Base-by-base conservation (phyloP, 2,797 vertebrate genomes). In the Salarias fasciatus region DNA sequence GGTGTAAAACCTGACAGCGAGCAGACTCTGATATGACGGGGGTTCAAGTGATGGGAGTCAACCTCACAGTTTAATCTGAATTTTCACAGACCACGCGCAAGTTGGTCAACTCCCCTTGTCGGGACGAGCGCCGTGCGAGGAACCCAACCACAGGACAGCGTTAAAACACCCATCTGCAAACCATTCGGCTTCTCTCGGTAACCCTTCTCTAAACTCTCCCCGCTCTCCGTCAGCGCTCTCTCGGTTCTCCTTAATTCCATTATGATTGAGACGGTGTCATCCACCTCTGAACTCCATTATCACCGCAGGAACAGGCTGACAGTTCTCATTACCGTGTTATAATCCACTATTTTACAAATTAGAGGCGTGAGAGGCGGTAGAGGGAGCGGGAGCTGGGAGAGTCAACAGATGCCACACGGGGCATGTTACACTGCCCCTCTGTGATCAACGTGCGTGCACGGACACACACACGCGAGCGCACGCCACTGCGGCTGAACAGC, bases 221-320 rank as follows among this genome's bases (percentile, higher is more conserved):
- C 24, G 30, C 66, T 70, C 63, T 69, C 56, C 14, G 69, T 67
- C 80, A 78, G 57, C 44, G 55, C 72, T 77, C 74, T 82, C 80
- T 80, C 80, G 83, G 72, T 57, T 72, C 63, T 71, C 58, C 75
- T 80, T 91, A 90, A 90, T 90, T 89, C 88, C 86, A 90, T 90
- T 90, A 90, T 90, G 86, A 90, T 88, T 90, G 85, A 90, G 82
- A 89, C 70, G 77, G 86, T 88, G 88, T 87, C 86, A 88, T 83
- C 87, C 87, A 90, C 86, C 89, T 90, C 83, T 90, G 89, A 90
- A 91, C 89, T 88, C 86, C 73, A 90, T 90, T 91, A 90, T 91
- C 89, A 81, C 81, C 79, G 78, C 77, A 83, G 88, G 85, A 88
- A 83, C 88, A 89, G 83, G 72, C 83, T 81, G 87, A 88, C 87